Evolutionary conservation across 2,888 invertebrate genomes (phyloP), one percentile per base, ranked within the genome.

Genomic region (Campoletis raptor): DNA sequence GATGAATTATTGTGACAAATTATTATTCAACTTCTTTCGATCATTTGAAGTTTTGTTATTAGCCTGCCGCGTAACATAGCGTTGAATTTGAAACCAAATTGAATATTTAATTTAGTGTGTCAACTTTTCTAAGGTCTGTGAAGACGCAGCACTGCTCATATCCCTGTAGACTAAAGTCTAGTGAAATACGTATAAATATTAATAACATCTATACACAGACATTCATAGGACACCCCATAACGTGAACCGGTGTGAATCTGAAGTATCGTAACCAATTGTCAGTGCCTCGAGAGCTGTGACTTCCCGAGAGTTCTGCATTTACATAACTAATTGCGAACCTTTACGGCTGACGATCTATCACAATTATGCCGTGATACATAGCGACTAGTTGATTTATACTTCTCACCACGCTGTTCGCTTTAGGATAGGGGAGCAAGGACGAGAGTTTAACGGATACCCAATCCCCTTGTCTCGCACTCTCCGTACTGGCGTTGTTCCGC

Each of bases 291-390:
- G 84, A 81, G 78, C 81, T 67, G 45, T 77, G 79, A 84, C 74
- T 77, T 74, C 8, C 82, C 70, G 61, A 48, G 82, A 77, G 69
- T 76, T 82, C 72, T 81, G 69, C 86, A 86, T 86, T 86, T 86
- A 82, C 86, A 86, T 81, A 86, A 86, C 86, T 86, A 86, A 86
- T 86, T 86, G 86, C 84, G 78, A 86, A 82, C 81, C 86, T 84
- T 86, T 86, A 84, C 84, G 81, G 40, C 84, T 84, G 81, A 86
- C 86, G 84, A 84, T 86, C 84, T 76, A 84, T 86, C 86, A 86
- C 84, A 86, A 84, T 86, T 86, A 86, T 86, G 81, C 84, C 74
- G 74, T 86, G 84, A 86, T 86, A 79, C 67, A 84, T 81, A 76
- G 78, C 78, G 69, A 57, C 81, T 81, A 79, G 81, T 84, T 86